Percentiles rank a stretch among this genome's conserved stretches.
Evolutionary conservation across 2,888 invertebrate species (phyloP).

Genomic region (Hemaris fuciformis): DNA sequence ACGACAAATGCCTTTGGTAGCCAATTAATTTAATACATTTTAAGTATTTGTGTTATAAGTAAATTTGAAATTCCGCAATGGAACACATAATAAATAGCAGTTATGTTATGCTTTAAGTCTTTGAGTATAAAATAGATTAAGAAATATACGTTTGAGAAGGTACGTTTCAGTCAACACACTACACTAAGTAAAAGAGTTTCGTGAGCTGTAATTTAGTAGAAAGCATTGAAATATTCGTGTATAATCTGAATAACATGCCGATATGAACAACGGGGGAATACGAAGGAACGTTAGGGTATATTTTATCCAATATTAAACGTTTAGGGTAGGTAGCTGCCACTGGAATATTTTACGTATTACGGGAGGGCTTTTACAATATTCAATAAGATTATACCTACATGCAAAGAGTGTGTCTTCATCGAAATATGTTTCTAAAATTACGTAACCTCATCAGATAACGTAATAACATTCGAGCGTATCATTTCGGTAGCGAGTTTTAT

Average conservation of each 20-base stretch:
- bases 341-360: constrained; percentile 76
- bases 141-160: constrained; percentile 19
- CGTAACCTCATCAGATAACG: constrained; percentile 4
- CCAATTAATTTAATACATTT: not conserved
- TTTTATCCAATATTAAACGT: constrained; percentile 81
- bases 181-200: constrained; percentile 76
- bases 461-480: not conserved
- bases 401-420: constrained; percentile 45
- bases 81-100: not conserved
- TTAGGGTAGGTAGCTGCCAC: constrained; percentile 54
- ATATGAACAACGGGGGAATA: constrained; percentile 81
- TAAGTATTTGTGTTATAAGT: not conserved
- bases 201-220: constrained; percentile 80
- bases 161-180: constrained; percentile 52
- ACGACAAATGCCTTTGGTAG: constrained; percentile 12
- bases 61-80: not conserved
- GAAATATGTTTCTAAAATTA: constrained; percentile 28
- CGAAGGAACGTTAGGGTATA: constrained; percentile 70
- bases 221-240: constrained; percentile 82
- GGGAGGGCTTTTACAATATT: constrained; percentile 69
- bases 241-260: constrained; percentile 81
- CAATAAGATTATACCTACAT: constrained; percentile 62
- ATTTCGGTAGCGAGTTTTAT: not conserved
- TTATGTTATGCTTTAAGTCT: not conserved
- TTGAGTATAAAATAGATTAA: not conserved